A percentile compares a stretch with the other conserved stretches of the same genome.
Conservation (phyloP, 2,888 invertebrate genomes). For the Neoitamus cyanurus region DNA sequence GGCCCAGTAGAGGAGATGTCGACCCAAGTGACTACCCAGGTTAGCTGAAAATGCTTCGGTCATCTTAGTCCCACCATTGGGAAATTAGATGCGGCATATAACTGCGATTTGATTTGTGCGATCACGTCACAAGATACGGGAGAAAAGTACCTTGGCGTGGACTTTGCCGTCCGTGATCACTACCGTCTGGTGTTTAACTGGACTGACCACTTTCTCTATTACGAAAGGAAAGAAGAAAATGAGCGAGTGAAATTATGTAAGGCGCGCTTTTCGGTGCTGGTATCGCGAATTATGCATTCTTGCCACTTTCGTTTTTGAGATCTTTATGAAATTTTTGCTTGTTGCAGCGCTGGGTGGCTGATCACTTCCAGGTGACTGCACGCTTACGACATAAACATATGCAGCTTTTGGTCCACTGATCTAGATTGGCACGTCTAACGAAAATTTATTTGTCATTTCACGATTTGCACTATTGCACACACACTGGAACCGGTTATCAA, state of each 20-base stretch:
- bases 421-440: neutral
- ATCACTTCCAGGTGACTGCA: neutral
- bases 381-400: neutral
- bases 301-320: conserved; percentile 7
- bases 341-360: neutral
- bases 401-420: conserved; percentile 20
- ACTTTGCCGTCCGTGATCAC: neutral
- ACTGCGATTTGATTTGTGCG: neutral
- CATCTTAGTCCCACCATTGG: conserved; percentile 58
- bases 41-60: conserved; percentile 65
- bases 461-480: conserved; percentile 7
- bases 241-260: conserved; percentile 13
- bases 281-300: conserved; percentile 16
- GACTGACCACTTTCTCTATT: conserved; percentile 37
- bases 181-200: neutral
- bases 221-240: conserved; percentile 16
- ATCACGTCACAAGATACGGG: neutral
- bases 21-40: conserved; percentile 68
- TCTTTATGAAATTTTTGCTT: neutral
- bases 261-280: neutral
- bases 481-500: conserved; percentile 37
- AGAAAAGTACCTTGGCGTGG: neutral
- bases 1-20: conserved; percentile 73
- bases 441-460: conserved; percentile 28
- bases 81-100: neutral